These are phyloP conservation scores for Pogoniulus pusillus DNA, from an alignment of 2,797 vertebrate genomes.

Conservation along the genomic window DNA sequence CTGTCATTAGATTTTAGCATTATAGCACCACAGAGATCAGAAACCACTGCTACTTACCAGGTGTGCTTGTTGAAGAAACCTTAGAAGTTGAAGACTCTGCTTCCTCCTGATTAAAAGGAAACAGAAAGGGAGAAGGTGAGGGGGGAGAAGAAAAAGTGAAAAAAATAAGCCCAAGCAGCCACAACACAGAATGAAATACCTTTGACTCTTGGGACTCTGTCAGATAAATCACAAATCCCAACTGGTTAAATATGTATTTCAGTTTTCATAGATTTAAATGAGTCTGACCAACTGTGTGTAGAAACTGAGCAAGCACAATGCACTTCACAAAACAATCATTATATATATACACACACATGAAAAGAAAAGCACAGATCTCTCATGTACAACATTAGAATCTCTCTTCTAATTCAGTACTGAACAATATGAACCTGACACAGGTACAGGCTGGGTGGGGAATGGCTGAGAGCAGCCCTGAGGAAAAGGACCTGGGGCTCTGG, in stretches of 20 bases:
- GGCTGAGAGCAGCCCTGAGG: no score
- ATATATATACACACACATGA: neutral
- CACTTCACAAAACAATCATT: neutral
- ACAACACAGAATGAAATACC: neutral
- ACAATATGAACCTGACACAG: neutral
- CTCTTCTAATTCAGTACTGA: neutral
- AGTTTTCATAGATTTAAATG: neutral
- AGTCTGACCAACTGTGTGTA: neutral
- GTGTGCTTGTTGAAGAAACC: constrained; percentile 91
- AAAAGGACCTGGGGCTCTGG: no score
- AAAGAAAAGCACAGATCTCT: neutral
- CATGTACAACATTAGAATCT: neutral
- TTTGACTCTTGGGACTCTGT: neutral
- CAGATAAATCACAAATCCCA: neutral
- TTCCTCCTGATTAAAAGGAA: constrained; percentile 84
- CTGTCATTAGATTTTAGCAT: neutral
- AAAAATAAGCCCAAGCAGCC: neutral
- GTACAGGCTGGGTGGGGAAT: no score
- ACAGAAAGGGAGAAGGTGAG: neutral
- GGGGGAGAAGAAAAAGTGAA: neutral
- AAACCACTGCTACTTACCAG: constrained; percentile 82
- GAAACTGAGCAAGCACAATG: neutral
- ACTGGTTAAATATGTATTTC: neutral
- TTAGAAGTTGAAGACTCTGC: constrained; percentile 86
- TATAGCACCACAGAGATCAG: neutral